Conservation (phyloP, 2,888 invertebrate genomes). For the Orthonevra nobilis region DNA sequence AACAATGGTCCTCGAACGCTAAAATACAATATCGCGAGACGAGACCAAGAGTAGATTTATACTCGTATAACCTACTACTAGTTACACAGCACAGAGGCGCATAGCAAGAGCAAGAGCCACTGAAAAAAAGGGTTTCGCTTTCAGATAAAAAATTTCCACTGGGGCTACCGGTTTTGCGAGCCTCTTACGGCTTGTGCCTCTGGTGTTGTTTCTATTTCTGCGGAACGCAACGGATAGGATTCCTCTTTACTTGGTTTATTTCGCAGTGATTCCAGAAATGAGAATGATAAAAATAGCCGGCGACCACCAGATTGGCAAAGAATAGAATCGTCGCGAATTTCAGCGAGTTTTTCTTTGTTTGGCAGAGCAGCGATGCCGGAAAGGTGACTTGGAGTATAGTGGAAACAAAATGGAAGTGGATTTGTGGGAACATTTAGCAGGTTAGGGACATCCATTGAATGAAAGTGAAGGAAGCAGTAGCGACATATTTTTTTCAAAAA, state of each 20-base stretch:
- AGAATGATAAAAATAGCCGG: constrained; percentile 65
- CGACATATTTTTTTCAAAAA: background rate
- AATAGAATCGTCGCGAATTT: constrained; percentile 42
- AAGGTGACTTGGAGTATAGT: background rate
- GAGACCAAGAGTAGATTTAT: no score
- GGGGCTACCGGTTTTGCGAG: constrained; percentile 59
- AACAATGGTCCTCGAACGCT: constrained; percentile 40
- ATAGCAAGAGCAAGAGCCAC: background rate
- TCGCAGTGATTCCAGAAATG: constrained; percentile 47
- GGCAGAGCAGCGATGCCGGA: background rate
- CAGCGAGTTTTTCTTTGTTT: constrained; percentile 40
- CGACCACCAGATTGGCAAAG: constrained; percentile 36
- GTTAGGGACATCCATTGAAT: no score
- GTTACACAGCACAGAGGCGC: no score
- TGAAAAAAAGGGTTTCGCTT: constrained; percentile 62
- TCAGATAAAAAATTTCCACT: constrained; percentile 51
- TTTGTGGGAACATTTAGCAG: no score
- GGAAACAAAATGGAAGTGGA: background rate
- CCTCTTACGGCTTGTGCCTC: constrained; percentile 15
- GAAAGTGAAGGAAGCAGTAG: no score
- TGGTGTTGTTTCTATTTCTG: constrained; percentile 41
- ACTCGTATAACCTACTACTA: no score
- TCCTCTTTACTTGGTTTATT: constrained; percentile 38
- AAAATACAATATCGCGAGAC: background rate
- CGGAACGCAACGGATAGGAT: constrained; percentile 46